Percentiles rank a stretch among this genome's conserved stretches.
Conservation (phyloP, 2,113 vertebrate genomes). For the Nibea albiflora region DNA sequence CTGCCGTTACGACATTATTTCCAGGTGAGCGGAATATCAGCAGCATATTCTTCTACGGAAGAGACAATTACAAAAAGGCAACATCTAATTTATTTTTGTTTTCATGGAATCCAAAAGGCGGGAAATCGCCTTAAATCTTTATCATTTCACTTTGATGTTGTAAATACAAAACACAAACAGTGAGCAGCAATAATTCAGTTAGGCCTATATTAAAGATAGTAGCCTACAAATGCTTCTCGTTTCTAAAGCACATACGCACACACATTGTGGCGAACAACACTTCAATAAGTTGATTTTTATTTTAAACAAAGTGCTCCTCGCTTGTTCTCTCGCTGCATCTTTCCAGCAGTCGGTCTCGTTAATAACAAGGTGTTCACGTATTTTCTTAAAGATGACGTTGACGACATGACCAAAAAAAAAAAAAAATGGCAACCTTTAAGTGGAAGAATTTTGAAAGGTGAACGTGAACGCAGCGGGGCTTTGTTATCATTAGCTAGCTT, state of each 20-base stretch:
- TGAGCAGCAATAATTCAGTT: background rate
- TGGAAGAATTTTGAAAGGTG: constrained; percentile 55
- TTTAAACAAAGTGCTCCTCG: background rate
- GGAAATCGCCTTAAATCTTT: background rate
- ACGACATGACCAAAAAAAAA: constrained; percentile 27
- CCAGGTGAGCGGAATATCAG: too few relatives aligned
- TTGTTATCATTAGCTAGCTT: constrained; percentile 64
- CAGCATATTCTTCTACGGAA: background rate
- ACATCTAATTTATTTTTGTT: background rate
- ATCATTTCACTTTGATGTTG: background rate
- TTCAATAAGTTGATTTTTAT: background rate
- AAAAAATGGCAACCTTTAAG: constrained; percentile 73
- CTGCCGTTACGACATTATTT: background rate
- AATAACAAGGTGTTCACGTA: too few relatives aligned
- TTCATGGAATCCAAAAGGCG: background rate
- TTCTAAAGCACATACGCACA: background rate
- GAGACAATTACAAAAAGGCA: background rate
- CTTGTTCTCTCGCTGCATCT: background rate
- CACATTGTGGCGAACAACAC: background rate
- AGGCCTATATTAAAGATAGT: background rate
- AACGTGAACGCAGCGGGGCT: constrained; percentile 60
- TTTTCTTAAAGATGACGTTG: constrained; percentile 37
- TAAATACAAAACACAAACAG: background rate
- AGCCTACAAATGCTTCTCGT: background rate
- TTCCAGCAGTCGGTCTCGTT: background rate